Conservation (phyloP, 2,888 invertebrate species). For the Stratiomys singularior region DNA sequence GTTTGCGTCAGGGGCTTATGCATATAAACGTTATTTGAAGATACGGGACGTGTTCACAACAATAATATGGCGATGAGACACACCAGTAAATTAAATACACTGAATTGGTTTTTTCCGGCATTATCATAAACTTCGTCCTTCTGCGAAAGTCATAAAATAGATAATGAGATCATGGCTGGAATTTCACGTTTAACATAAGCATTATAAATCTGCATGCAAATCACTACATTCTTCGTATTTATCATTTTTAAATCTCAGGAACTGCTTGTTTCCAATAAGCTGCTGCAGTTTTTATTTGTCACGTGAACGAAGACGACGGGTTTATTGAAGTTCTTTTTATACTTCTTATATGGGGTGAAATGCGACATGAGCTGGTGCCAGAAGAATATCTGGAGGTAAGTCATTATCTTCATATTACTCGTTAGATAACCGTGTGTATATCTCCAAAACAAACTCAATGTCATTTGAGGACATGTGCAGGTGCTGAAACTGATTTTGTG, state of each 20-base stretch:
- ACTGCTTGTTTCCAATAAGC: too few relatives aligned
- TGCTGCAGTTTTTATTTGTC: slow-evolving; percentile 35
- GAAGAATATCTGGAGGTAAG: slow-evolving; percentile 3
- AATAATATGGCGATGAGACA: slow-evolving; percentile 40
- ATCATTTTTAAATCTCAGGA: too few relatives aligned
- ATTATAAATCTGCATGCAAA: too few relatives aligned
- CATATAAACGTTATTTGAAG: slow-evolving; percentile 27
- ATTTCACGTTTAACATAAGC: too few relatives aligned
- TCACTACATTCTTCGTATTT: too few relatives aligned
- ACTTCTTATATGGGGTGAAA: too few relatives aligned
- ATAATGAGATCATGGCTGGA: slow-evolving; percentile 48
- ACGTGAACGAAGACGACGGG: slow-evolving; percentile 13
- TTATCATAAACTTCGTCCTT: slow-evolving; percentile 52
- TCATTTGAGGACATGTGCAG: slow-evolving; percentile 42
- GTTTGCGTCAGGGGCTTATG: neutral
- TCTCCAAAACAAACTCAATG: slow-evolving; percentile 28
- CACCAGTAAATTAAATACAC: slow-evolving; percentile 60
- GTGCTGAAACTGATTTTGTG: slow-evolving; percentile 38
- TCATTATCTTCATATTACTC: neutral
- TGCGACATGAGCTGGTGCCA: too few relatives aligned
- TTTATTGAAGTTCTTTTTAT: too few relatives aligned
- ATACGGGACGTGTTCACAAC: slow-evolving; percentile 28
- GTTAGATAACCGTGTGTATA: neutral
- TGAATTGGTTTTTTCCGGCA: slow-evolving; percentile 66
- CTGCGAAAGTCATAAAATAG: slow-evolving; percentile 53